Base-by-base conservation (phyloP, 2,797 vertebrate species). In the Tauraco hartlaubi region DNA sequence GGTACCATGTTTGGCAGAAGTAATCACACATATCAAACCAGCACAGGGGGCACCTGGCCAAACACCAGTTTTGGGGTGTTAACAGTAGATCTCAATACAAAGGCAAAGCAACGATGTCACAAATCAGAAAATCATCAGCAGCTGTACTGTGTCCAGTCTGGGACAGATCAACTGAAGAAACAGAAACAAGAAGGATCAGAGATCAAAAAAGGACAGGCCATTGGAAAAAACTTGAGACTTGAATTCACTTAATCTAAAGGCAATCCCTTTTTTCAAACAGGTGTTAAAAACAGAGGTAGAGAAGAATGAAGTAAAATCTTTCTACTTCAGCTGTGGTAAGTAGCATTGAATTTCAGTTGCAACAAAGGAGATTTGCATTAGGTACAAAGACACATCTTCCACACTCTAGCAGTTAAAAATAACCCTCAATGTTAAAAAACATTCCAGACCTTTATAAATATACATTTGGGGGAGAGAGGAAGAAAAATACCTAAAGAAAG, bases 301-400 rank as follows among this genome's bases (percentile, higher is more conserved):
- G 35, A 62, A 86, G 43, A 64, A 91, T 0, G 0, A 17, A 83
- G 15, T 16, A 66, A 81, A 74, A 66, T 71, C 48, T 35, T 92
- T 35, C 55, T 86, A 58, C 52, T 89, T 83, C 3, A 86, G 37
- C 78, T 89, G 48, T n/a, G 44, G 18, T 71, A 89, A 89, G 62
- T 3, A 78, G 81, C 49, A 81, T 35, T 41, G 71, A 85, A 74
- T 67, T 92, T 63, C 55, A 90, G 81, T 26, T 71, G 69, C 41
- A 94, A 85, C 63, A 85, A 75, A 92, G 71, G 68, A 82, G 75
- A 92, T 79, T 73, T 83, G 56, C 67, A 85, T 82, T 85, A 89
- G 22, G 49, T 12, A 7, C 29, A n/a, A 66, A 41, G 80, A 73
- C 83, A 64, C 85, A 66, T 66, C 52, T 80, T 73, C 64, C 61